phyloP scores from a whole-genome alignment of 2,113 vertebrate species.

The Corythornis madagascariensis region DNA sequence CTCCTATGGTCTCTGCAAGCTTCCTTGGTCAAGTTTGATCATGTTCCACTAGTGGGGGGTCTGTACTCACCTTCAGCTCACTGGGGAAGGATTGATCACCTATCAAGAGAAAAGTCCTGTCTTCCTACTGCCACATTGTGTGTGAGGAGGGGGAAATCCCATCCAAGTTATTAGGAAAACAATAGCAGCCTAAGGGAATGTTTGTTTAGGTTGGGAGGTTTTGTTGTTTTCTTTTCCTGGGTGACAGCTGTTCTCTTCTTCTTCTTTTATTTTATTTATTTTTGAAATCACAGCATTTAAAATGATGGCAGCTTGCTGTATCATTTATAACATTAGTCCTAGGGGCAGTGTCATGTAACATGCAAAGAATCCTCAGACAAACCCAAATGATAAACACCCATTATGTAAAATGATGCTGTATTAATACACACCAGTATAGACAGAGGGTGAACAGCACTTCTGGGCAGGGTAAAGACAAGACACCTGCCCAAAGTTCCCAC shows the following conservation, averaged over 20 bases:
- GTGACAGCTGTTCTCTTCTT: constrained; percentile 3
- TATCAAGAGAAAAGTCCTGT: neutral
- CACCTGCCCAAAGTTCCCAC: neutral
- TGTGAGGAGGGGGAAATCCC: neutral
- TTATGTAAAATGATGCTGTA: constrained; percentile 25
- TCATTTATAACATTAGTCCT: constrained; percentile 55
- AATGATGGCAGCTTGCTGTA: constrained; percentile 36
- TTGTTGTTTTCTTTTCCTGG: neutral
- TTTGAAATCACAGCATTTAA: neutral
- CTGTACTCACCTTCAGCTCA: neutral
- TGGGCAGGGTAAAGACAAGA: neutral
- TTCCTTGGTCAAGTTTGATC: neutral
- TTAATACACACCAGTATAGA: constrained; percentile 7
- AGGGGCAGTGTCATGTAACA: neutral
- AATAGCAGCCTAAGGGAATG: constrained; percentile 20
- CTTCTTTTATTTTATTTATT: neutral
- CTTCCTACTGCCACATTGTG: neutral
- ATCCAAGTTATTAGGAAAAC: constrained; percentile 14
- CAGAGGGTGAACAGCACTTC: neutral
- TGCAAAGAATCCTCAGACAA: constrained; percentile 23
- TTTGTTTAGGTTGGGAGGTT: constrained; percentile 20
- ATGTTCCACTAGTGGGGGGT: accelerated
- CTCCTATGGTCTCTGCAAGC: neutral
- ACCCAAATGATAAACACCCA: neutral
- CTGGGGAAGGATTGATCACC: neutral